phyloP scores from a whole-genome alignment of 2,113 vertebrate genomes.

The Xiphophorus hellerii region DNA sequence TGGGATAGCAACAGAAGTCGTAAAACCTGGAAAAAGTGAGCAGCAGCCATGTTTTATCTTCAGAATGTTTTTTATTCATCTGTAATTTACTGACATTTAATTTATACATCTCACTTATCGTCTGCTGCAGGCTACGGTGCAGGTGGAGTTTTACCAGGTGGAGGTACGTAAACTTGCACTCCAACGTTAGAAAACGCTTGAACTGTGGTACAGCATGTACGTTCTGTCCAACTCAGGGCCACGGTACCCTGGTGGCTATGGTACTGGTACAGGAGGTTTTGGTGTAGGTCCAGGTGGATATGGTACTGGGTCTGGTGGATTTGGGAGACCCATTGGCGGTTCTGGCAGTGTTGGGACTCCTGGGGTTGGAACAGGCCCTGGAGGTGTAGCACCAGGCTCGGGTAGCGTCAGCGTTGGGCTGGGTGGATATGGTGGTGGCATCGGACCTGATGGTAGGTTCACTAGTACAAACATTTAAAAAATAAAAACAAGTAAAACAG shows the following conservation, averaged over 20 bases:
- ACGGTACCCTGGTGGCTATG: slow-evolving; percentile 66
- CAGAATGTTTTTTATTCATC: slow-evolving; percentile 1
- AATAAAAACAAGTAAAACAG: too few relatives aligned
- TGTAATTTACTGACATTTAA: neutral
- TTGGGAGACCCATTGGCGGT: slow-evolving; percentile 50
- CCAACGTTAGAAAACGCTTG: neutral
- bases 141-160: slow-evolving; percentile 67
- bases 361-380: slow-evolving; percentile 55
- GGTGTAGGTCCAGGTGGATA: slow-evolving; percentile 47
- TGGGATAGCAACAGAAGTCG: slow-evolving; percentile 56
- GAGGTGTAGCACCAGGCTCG: slow-evolving; percentile 41
- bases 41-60: neutral
- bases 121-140: slow-evolving; percentile 69
- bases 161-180: slow-evolving; percentile 61
- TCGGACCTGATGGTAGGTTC: slow-evolving; percentile 53
- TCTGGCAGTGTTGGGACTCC: slow-evolving; percentile 38
- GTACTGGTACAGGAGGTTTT: slow-evolving; percentile 52
- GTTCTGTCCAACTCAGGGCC: slow-evolving; percentile 55
- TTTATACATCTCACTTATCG: neutral
- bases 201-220: neutral
- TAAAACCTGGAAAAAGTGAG: slow-evolving; percentile 77
- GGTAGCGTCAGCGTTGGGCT: slow-evolving; percentile 38
- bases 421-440: slow-evolving; percentile 55
- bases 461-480: neutral
- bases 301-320: slow-evolving; percentile 61